phyloP scores from a whole-genome alignment of 1,140 invertebrate species.

The Diorhabda elongata region DNA sequence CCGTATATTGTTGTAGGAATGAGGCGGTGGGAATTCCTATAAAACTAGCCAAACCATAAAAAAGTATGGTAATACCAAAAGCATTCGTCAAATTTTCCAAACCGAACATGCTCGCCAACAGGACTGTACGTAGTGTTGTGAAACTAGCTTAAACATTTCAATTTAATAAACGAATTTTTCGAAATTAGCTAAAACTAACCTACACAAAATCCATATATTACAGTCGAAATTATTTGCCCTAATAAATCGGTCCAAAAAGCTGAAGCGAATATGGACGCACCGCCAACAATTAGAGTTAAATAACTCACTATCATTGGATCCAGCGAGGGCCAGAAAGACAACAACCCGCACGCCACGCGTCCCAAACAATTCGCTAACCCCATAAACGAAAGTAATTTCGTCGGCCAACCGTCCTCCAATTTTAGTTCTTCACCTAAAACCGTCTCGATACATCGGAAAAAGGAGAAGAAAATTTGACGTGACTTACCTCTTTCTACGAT shows the following conservation, averaged over 20 bases:
- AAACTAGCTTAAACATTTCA: constrained; percentile 75
- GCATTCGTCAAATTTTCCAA: constrained; percentile 94
- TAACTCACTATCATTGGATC: constrained; percentile 34
- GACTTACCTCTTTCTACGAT: constrained; percentile 56
- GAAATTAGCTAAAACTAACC: constrained; percentile 24
- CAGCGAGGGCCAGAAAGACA: constrained; percentile 31
- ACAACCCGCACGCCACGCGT: constrained; percentile 68
- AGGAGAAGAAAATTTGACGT: no score
- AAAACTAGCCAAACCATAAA: constrained; percentile 86
- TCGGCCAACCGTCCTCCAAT: constrained; percentile 51
- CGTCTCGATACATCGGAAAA: no score
- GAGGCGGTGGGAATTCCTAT: constrained; percentile 76
- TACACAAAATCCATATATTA: constrained; percentile 34
- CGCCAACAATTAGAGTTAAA: constrained; percentile 33
- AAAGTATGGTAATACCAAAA: constrained; percentile 90
- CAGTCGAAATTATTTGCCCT: constrained; percentile 26
- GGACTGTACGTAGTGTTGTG: constrained; percentile 93
- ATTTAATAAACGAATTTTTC: neutral
- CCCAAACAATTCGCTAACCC: constrained; percentile 87
- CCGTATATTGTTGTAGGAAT: constrained; percentile 78
- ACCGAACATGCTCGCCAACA: constrained; percentile 92
- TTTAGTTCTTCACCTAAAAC: constrained; percentile 24
- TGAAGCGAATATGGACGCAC: constrained; percentile 30
- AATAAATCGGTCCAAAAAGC: constrained; percentile 25
- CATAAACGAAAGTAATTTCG: constrained; percentile 78